A percentile compares a stretch with the other conserved stretches of the same genome.
Evolutionary conservation across 1,140 invertebrate species (phyloP).

Genomic region (Bombus impatiens): DNA sequence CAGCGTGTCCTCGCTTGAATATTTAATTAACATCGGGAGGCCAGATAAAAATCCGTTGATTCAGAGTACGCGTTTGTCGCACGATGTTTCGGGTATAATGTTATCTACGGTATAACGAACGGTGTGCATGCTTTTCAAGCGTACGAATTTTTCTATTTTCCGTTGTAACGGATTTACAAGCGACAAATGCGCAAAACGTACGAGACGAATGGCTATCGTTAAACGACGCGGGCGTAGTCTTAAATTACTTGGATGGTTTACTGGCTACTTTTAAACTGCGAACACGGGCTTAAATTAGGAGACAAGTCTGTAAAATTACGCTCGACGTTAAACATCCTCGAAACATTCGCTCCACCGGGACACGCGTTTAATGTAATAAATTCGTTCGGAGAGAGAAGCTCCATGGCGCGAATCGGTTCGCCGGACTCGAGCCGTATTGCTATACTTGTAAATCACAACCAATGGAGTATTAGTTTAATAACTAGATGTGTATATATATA

Average conservation of each 20-base stretch:
- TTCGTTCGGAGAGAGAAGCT: constrained; percentile 39
- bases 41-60: neutral
- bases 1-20: neutral
- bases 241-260: neutral
- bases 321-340: neutral
- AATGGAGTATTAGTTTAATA: constrained; percentile 80
- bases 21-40: constrained; percentile 20
- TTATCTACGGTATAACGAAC: neutral
- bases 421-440: constrained; percentile 73
- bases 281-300: neutral
- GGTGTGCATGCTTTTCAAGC: neutral
- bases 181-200: neutral
- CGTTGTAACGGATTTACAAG: neutral
- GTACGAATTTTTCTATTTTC: neutral
- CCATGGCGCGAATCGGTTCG: constrained; percentile 35
- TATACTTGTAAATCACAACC: constrained; percentile 82
- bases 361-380: constrained; percentile 14
- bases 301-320: neutral
- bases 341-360: neutral
- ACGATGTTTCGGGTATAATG: neutral
- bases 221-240: neutral
- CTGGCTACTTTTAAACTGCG: neutral
- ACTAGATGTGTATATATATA: constrained; percentile 65
- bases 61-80: neutral
- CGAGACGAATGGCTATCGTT: neutral